Evolutionary conservation across 2,888 invertebrate species (phyloP), one percentile per base, ranked within the genome.

Genomic region (Oegoconia quadripuncta): DNA sequence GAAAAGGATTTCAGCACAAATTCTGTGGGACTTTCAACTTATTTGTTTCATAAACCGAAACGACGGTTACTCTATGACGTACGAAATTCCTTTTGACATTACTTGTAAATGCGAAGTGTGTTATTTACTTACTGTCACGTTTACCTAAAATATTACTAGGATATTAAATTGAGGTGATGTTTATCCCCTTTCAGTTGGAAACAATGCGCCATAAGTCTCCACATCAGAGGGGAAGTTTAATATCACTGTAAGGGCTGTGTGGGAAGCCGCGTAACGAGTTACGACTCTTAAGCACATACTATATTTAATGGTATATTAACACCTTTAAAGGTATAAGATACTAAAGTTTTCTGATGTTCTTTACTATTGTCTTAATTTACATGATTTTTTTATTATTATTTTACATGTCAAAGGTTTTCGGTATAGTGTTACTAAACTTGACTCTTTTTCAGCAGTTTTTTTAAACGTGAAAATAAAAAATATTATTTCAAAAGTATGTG

Each of bases 191-290:
- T 52, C 40, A 52, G 48, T 48, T 51, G 40, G 47, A 55, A 57
- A 62, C 61, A 64, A 60, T 60, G 52, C 41, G 42, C 55, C 50
- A 61, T 65, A 63, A 61, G 51, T 59, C 53, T 52, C 51, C 43
- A 40, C 48, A 55, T 55, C 49, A 47, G 45, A 55, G 44, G 51
- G 40, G 50, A 11, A 52, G 55, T 65, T 62, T 65, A 64, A 69
- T 68, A 69, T 66, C 55, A 44, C 46, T 47, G 49, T 52, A 40
- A 52, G 39, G 39, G 41, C 36, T 37, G 31, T 34, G 39, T 27
- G 42, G 45, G 39, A 39, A 29, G 38, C 45, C 46, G 42, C 42
- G 44, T 52, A 48, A 53, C 42, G 46, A 37, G 35, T 50, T 48
- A 51, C 52, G 49, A 50, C 46, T 51, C 54, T 56, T 59, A 50